Percentiles rank a stretch among this genome's conserved stretches.
These are phyloP conservation scores for Andrena dorsata DNA, from an alignment of 2,888 invertebrate genomes.

Conservation along the genomic window DNA sequence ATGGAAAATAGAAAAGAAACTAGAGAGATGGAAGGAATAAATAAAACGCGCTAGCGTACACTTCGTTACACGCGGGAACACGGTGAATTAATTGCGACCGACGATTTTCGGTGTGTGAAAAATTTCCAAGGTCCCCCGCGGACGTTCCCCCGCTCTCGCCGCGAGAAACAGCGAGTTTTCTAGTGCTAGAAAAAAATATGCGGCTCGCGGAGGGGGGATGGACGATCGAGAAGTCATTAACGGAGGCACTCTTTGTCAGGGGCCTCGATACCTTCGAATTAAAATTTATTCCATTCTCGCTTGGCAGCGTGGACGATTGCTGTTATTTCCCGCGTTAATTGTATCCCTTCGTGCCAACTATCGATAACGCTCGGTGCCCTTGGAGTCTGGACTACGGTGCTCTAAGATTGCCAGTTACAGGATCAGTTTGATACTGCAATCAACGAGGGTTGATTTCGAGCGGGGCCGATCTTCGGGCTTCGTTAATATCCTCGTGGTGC, in stretches of 20 bases:
- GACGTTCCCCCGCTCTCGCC: background rate
- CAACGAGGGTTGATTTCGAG: slow-evolving; percentile 7
- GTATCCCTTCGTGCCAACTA: slow-evolving; percentile 22
- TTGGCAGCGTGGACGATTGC: slow-evolving; percentile 10
- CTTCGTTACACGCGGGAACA: background rate
- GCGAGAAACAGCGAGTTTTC: background rate
- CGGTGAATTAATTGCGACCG: slow-evolving; percentile 32
- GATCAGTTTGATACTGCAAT: slow-evolving; percentile 25
- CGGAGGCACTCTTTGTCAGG: slow-evolving; percentile 13
- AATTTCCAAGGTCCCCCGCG: background rate
- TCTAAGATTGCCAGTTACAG: slow-evolving; percentile 37
- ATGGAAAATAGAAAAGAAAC: slow-evolving; percentile 21
- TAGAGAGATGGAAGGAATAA: background rate
- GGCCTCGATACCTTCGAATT: slow-evolving; percentile 15
- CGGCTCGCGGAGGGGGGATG: background rate
- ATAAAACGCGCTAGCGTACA: background rate
- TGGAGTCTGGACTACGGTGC: slow-evolving; percentile 4
- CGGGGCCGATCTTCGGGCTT: background rate
- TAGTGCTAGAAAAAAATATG: background rate
- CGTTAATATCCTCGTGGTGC: slow-evolving; percentile 12
- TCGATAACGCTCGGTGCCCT: slow-evolving; percentile 19
- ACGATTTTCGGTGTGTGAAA: background rate
- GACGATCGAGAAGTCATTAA: slow-evolving; percentile 40
- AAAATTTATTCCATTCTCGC: slow-evolving; percentile 31
- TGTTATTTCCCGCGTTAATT: slow-evolving; percentile 42